A percentile compares a stretch with the other conserved stretches of the same genome.
These are phyloP conservation scores for Theretra japonica DNA, from an alignment of 2,888 invertebrate species.

Conservation along the genomic window DNA sequence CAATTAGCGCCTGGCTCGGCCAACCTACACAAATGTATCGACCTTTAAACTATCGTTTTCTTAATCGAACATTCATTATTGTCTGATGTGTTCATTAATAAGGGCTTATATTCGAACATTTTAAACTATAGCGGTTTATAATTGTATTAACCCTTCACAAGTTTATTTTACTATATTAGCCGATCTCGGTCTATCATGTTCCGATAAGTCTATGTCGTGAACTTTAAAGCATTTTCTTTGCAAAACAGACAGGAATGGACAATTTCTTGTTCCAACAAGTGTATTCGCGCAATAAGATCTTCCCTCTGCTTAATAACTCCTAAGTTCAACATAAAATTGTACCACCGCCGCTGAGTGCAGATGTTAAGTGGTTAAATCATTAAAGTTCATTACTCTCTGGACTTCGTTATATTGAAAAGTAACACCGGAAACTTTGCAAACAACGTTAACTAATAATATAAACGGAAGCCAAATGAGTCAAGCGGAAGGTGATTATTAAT, in stretches of 20 bases:
- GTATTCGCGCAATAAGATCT: background rate
- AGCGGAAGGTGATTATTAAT: slow-evolving; percentile 19
- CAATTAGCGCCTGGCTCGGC: slow-evolving; percentile 46
- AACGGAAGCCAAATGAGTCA: slow-evolving; percentile 18
- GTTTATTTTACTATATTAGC: too few species aligned
- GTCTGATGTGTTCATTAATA: too few species aligned
- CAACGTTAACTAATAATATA: slow-evolving; percentile 6
- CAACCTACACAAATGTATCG: slow-evolving; percentile 25
- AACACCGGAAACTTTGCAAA: slow-evolving; percentile 8
- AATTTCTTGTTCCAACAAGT: background rate
- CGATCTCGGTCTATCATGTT: too few species aligned
- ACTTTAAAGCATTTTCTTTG: background rate
- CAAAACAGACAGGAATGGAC: background rate
- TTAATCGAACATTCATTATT: background rate
- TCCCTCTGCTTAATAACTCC: background rate
- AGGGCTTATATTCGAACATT: too few species aligned
- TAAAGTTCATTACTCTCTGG: slow-evolving; percentile 8
- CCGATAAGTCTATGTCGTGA: too few species aligned
- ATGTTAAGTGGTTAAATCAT: background rate
- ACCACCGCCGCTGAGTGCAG: background rate
- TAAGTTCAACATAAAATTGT: background rate
- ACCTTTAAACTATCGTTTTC: background rate
- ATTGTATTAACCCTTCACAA: too few species aligned
- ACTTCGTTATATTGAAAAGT: slow-evolving; percentile 9
- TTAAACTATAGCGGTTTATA: too few species aligned